Conservation (phyloP, 1,140 invertebrate species). For the Apocrypta bakeri region DNA sequence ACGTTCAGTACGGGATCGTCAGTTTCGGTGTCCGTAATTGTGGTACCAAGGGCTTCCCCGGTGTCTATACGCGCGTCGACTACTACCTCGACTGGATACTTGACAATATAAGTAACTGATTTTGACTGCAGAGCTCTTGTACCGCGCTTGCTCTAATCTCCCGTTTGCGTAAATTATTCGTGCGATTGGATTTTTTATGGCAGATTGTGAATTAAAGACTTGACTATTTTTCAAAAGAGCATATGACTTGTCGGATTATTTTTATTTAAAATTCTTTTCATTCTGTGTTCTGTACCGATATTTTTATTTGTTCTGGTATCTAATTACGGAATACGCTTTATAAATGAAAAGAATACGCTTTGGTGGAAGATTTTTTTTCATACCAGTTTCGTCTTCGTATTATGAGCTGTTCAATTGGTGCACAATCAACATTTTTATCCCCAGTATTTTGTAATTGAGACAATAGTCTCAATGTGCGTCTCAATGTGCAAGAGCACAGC, state of each 20-base stretch:
- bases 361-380: not conserved
- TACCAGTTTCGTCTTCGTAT: no score
- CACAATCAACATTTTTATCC: no score
- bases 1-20: conserved; percentile 74
- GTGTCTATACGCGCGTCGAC: conserved; percentile 78
- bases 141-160: no score
- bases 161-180: not conserved
- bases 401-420: no score
- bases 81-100: conserved; percentile 81
- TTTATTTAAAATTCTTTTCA: no score
- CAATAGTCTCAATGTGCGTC: no score
- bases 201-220: not conserved
- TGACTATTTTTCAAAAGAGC: not conserved
- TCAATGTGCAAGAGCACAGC: no score
- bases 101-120: conserved; percentile 72
- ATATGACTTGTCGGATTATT: not conserved
- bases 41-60: conserved; percentile 76
- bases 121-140: not conserved
- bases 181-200: not conserved
- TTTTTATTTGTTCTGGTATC: not conserved
- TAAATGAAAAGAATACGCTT: no score
- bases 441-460: no score
- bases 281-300: no score
- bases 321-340: no score
- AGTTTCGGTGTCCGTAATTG: conserved; percentile 74